Conservation (phyloP, 64 coral and sea anemone genomes). For the Actinia tenebrosa region DNA sequence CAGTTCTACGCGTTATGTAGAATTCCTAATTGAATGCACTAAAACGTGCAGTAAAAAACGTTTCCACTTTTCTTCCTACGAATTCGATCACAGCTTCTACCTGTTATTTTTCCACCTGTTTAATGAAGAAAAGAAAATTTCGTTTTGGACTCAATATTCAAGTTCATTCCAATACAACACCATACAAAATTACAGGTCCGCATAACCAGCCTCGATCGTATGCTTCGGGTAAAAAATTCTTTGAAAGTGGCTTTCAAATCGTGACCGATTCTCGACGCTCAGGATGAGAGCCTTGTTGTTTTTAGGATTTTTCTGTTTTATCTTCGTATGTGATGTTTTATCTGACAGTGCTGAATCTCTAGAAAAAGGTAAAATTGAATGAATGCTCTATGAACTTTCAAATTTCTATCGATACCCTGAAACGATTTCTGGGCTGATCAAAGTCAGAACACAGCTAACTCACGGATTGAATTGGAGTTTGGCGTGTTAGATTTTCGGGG, state of each 20-base stretch:
- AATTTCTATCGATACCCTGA: background rate
- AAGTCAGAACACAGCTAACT: too few relatives aligned
- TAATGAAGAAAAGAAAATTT: background rate
- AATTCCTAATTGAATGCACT: too few relatives aligned
- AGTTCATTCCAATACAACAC: background rate
- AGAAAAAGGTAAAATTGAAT: constrained; percentile 8
- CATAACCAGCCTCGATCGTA: background rate
- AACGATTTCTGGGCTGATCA: too few relatives aligned
- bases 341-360: background rate
- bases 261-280: background rate
- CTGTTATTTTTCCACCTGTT: too few relatives aligned
- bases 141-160: background rate
- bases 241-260: background rate
- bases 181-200: background rate
- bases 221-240: background rate
- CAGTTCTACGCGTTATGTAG: too few relatives aligned
- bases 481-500: too few relatives aligned
- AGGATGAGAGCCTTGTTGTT: background rate
- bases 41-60: too few relatives aligned
- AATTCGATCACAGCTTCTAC: too few relatives aligned
- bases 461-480: too few relatives aligned
- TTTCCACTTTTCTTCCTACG: too few relatives aligned
- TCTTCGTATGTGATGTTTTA: background rate
- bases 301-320: background rate
- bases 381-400: too few relatives aligned